Percentiles rank a stretch among this genome's conserved stretches.
phyloP scores from a whole-genome alignment of 2,113 vertebrate species.

The Macrotus californicus region DNA sequence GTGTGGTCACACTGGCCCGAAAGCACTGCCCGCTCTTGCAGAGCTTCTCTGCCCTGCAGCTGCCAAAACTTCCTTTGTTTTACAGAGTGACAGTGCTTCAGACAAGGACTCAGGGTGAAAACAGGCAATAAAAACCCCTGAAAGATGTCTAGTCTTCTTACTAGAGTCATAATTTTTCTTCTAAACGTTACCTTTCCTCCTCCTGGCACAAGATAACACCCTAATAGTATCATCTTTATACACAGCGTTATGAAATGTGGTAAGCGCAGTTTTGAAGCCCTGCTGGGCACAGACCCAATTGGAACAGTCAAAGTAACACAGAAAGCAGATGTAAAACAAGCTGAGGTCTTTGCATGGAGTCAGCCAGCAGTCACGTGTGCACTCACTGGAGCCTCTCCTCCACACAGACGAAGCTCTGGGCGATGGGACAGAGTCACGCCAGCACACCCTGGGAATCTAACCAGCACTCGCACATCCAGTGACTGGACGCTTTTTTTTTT shows the following conservation, averaged over 20 bases:
- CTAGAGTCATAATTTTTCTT: background rate
- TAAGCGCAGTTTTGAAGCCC: background rate
- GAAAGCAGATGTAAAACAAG: background rate
- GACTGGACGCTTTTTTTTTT: background rate
- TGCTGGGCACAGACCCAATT: background rate
- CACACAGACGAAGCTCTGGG: background rate
- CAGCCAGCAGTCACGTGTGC: background rate
- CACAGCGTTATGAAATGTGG: background rate
- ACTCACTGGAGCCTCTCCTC: background rate
- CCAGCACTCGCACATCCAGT: background rate
- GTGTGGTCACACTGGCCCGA: background rate
- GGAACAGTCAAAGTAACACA: background rate
- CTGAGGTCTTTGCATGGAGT: background rate
- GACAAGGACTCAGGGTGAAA: constrained; percentile 7
- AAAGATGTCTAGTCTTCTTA: background rate
- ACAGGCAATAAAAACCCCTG: constrained; percentile 6
- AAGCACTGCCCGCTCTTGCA: background rate
- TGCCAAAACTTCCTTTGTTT: background rate
- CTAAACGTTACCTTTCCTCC: background rate
- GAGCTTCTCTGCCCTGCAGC: background rate
- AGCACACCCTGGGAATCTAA: background rate
- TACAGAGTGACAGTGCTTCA: background rate
- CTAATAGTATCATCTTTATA: background rate
- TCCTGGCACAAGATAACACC: background rate
- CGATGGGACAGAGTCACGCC: accelerated